Evolutionary conservation across 2,113 vertebrate species (phyloP), one percentile per base, ranked within the genome.

Genomic region (Gnathonemus echidnorhynchus): DNA sequence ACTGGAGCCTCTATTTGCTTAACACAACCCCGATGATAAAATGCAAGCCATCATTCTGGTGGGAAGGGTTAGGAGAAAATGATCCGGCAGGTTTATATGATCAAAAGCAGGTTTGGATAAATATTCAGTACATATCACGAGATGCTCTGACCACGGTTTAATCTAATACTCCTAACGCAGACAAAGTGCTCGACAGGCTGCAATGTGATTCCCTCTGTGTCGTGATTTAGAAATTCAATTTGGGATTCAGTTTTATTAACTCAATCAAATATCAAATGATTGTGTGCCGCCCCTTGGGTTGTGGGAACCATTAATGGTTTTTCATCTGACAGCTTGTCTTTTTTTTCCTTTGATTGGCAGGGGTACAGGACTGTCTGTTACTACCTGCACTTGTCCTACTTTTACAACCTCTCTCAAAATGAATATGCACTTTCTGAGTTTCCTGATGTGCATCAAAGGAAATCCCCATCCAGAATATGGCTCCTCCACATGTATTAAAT

Each of bases 201-300:
- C 49, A 56, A 87, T 87, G 86, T 8, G 13, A 39, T 87, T 87
- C 27, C 48, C 86, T 53, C 86, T 39, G 39, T 87, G 86, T 87
- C 50, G 56, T n/a, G 49, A 31, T 56, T 53, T 24, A 87, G 50
- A 56, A 87, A 87, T 56, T 56, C 49, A 87, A 87, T 87, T 86
- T 86, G 48, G 45, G 46, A 86, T 49, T 87, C 49, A 52, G 50
- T 39, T 56, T 87, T 39, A 87, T 87, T 87, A 87, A 87, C 86
- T 87, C 86, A 53, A 87, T 87, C 50, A 21, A 87, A 87, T 87
- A 87, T 87, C 27, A 53, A 87, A 87, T 87, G 24, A 53, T 52
- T 5, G 48, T 52, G 11, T 50, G 19, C 86, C 24, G 8, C n/a
- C 86, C 27, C 50, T 56, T n/a, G 31, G 86, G 50, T 53, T 39